Evolutionary conservation across 2,797 vertebrate genomes (phyloP).

Genomic region (Intellagama lesueurii): DNA sequence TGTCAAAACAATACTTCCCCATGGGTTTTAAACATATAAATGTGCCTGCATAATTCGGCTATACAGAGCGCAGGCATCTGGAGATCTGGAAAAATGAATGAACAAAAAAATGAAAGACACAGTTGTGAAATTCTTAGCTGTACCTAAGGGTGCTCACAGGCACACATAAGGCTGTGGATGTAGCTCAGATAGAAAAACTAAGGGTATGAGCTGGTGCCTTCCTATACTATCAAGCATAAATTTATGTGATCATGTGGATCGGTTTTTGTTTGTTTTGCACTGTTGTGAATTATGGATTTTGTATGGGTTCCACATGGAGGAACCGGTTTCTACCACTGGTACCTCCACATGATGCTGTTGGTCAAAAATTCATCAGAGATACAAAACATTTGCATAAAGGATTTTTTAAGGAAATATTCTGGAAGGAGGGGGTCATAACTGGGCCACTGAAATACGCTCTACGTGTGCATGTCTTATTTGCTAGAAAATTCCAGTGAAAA

Average conservation of each 20-base stretch:
- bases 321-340: background rate
- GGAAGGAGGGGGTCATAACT: background rate
- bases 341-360: background rate
- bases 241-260: background rate
- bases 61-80: background rate
- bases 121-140: too few relatives aligned
- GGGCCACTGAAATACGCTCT: background rate
- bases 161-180: background rate
- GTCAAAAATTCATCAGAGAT: background rate
- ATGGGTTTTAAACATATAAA: conserved; percentile 18
- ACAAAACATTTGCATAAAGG: background rate
- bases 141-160: background rate
- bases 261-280: background rate
- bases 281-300: background rate
- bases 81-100: conserved; percentile 33
- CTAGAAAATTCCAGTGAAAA: background rate
- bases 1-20: conserved; percentile 22
- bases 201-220: background rate
- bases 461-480: background rate
- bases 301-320: too few relatives aligned
- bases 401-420: background rate
- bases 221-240: background rate
- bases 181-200: background rate
- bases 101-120: background rate
- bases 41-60: conserved; percentile 20